Evolutionary conservation across 1,140 invertebrate species (phyloP), one percentile per base, ranked within the genome.

Genomic region (Rhynchophorus ferrugineus): DNA sequence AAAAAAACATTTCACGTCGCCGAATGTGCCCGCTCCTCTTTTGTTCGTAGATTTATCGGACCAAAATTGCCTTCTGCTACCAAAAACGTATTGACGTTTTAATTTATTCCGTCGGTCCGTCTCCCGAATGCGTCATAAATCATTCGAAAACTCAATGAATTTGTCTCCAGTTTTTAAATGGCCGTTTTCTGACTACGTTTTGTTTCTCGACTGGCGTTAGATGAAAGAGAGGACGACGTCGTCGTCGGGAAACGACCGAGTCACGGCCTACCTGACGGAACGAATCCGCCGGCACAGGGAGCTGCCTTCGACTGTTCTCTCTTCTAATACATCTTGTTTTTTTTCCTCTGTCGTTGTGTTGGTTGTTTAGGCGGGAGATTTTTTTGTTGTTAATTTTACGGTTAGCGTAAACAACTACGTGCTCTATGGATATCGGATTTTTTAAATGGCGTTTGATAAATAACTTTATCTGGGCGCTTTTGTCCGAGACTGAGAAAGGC

Each of bases 101-200:
- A 54, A 54, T 54, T 54, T 54, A 54, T 54, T 47, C 51, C 29
- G 20, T 35, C 8, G 37, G 11, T 21, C 34, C 16, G 19, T 20
- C 3, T 41, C 24, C 20, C 17, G 14, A 42, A 42, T 41, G 16
- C 11, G 9, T 37, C 44, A 54, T 54, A 54, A 54, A 54, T 54
- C 51, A 54, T 54, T 24, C 44, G 37, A 13, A 47, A 36, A 42
- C 37, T 47, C 51, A 47, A 54, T 54, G 51, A 54, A 54, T 54
- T 54, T 54, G 51, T 54, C 51, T 54, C 37, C 44, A 47, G 44
- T 43, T 54, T n/a, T 37, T 54, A 54, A 54, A 54, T 29, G 44
- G 24, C 22, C 51, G 51, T 54, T 54, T 54, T n/a, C n/a, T 54
- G 51, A 47, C 44, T 54, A 13, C 11, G 44, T 47, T 54, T 54